Percentiles rank a stretch among this genome's conserved stretches.
phyloP scores from a whole-genome alignment of 2,797 vertebrate genomes.

The Anableps anableps region DNA sequence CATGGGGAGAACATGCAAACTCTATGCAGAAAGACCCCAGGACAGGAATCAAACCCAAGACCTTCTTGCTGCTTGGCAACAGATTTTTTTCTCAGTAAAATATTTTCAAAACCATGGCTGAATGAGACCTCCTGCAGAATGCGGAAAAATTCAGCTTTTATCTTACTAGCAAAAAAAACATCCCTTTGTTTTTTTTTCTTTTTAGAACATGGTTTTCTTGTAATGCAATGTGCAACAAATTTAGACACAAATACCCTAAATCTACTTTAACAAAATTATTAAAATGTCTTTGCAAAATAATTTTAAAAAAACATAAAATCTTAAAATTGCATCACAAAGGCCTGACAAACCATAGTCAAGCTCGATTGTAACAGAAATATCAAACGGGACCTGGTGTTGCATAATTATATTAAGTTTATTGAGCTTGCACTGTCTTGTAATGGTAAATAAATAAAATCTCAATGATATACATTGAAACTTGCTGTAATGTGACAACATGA shows the following conservation, averaged over 20 bases:
- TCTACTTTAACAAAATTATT: background rate
- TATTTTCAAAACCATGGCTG: background rate
- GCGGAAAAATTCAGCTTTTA: background rate
- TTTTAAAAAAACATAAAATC: background rate
- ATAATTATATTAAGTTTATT: background rate
- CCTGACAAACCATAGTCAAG: background rate
- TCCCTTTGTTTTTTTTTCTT: background rate
- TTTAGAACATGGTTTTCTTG: background rate
- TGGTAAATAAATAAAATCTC: background rate
- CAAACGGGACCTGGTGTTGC: background rate
- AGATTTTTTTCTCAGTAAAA: background rate
- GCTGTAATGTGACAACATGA: background rate
- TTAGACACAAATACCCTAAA: background rate
- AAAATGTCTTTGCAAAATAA: background rate
- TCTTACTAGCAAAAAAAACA: background rate
- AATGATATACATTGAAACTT: background rate
- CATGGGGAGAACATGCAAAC: background rate
- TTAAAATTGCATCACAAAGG: background rate
- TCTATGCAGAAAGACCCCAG: background rate
- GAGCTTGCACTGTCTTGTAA: background rate
- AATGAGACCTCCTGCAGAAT: background rate
- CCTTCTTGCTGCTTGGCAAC: background rate
- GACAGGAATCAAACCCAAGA: background rate
- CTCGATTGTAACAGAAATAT: background rate
- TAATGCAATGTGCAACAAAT: background rate